phyloP scores from a whole-genome alignment of 2,888 invertebrate species.

The Phortica magna region DNA sequence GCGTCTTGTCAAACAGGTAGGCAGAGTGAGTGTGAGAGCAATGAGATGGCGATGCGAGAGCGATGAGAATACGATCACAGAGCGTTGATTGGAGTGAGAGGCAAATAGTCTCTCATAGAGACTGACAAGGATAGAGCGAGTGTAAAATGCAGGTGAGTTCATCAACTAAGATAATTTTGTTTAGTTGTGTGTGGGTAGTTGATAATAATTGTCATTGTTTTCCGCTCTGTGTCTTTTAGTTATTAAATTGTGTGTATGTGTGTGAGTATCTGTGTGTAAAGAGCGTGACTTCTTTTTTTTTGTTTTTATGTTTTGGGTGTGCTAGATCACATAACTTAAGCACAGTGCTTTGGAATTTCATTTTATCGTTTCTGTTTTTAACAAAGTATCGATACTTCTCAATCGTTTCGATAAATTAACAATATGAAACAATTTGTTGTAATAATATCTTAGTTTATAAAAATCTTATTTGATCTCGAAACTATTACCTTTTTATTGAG shows the following conservation, averaged over 20 bases:
- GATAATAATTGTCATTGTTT: not conserved
- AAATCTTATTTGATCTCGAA: too few species aligned
- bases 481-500: not conserved
- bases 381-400: conserved; percentile 13
- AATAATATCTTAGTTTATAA: too few species aligned
- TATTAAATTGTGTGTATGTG: not conserved
- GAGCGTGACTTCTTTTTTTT: not conserved
- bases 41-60: conserved; percentile 1
- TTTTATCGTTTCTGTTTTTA: not conserved
- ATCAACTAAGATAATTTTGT: conserved; percentile 1
- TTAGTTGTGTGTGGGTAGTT: not conserved
- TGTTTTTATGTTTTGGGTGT: not conserved
- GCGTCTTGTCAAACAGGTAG: conserved; percentile 39
- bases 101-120: too few species aligned
- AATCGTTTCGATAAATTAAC: not conserved
- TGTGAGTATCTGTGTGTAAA: not conserved
- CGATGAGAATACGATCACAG: not conserved
- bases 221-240: not conserved
- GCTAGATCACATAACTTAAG: not conserved
- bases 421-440: too few species aligned
- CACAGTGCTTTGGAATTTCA: not conserved
- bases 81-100: not conserved
- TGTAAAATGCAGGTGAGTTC: conserved; percentile 14
- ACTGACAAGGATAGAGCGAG: not conserved
- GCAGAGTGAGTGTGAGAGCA: conserved; percentile 13